Evolutionary conservation across 1,140 invertebrate genomes (phyloP).

Genomic region (Lineus longissimus): DNA sequence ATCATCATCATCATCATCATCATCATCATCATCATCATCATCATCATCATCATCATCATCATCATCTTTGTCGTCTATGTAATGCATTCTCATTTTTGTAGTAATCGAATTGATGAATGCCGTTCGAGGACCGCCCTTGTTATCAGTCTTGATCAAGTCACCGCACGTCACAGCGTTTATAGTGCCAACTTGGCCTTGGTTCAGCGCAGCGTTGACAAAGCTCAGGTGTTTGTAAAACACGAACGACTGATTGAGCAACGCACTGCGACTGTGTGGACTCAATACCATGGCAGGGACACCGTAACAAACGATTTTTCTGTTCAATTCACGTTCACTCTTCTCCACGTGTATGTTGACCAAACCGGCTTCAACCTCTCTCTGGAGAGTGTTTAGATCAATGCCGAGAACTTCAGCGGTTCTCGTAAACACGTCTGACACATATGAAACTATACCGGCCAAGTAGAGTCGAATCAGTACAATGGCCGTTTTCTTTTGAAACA

Average conservation of each 20-base stretch:
- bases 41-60: background rate
- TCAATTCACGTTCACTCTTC: background rate
- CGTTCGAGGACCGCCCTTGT: background rate
- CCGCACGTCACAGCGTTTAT: background rate
- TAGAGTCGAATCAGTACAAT: background rate
- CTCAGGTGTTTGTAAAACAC: background rate
- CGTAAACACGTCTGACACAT: background rate
- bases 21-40: background rate
- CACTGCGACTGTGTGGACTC: background rate
- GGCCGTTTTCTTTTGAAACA: background rate
- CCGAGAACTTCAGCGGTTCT: background rate
- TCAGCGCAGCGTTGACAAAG: background rate
- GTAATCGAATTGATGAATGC: background rate
- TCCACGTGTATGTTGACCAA: background rate
- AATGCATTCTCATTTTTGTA: background rate
- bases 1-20: too few relatives aligned
- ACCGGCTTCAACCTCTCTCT: background rate
- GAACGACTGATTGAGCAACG: background rate
- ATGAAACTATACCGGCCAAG: background rate
- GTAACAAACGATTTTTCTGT: background rate
- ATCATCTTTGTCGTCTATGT: background rate
- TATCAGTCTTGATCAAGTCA: background rate
- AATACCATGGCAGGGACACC: background rate
- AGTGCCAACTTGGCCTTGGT: background rate
- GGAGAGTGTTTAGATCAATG: background rate